Evolutionary conservation across 2,797 vertebrate genomes (phyloP).

Genomic region (Parauchenoglanis ngamensis): DNA sequence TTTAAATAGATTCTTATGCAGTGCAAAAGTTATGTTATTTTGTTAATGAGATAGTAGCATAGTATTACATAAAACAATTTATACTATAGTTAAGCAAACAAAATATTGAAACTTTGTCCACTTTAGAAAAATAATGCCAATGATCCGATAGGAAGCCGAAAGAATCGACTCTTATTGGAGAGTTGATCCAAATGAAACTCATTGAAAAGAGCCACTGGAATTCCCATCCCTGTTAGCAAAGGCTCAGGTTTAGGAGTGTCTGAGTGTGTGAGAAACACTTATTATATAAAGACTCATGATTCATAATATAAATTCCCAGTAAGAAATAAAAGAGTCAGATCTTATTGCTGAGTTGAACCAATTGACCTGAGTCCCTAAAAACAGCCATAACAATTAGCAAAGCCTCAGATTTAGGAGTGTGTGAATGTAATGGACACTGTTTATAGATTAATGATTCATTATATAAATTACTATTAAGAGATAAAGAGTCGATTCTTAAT

Average conservation of each 20-base stretch:
- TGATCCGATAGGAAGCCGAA: neutral
- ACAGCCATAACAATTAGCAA: too few relatives aligned
- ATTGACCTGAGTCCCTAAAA: too few relatives aligned
- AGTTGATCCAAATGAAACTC: neutral
- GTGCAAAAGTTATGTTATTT: neutral
- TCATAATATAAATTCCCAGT: neutral
- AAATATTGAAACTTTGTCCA: neutral
- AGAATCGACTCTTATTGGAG: neutral
- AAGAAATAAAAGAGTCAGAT: too few relatives aligned
- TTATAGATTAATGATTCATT: too few relatives aligned
- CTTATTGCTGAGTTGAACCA: too few relatives aligned
- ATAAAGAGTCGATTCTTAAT: too few relatives aligned
- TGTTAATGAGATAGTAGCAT: neutral
- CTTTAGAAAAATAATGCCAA: neutral
- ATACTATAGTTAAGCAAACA: neutral
- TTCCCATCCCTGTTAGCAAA: neutral
- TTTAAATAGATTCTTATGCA: too few relatives aligned
- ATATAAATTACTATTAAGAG: too few relatives aligned
- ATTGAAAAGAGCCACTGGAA: neutral
- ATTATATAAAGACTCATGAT: neutral
- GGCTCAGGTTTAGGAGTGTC: neutral
- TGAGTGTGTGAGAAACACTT: neutral
- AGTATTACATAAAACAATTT: neutral
- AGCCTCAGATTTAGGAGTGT: too few relatives aligned
- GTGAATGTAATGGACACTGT: too few relatives aligned